Percentiles rank a stretch among this genome's conserved stretches.
Evolutionary conservation across 1,140 invertebrate genomes (phyloP).

Genomic region (Drosophila pseudoobscura): DNA sequence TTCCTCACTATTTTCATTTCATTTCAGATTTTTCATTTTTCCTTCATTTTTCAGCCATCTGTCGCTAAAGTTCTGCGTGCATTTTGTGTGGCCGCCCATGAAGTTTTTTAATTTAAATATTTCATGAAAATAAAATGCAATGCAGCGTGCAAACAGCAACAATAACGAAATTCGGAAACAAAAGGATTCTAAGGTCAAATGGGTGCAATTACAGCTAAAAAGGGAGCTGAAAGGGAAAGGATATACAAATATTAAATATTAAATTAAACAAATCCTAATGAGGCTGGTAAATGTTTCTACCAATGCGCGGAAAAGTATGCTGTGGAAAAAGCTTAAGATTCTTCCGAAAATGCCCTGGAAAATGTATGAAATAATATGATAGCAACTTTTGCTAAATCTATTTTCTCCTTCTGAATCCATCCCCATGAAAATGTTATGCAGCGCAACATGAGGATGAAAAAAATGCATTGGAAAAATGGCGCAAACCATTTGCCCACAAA

Average conservation of each 20-base stretch:
- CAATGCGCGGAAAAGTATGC: constrained; percentile 8
- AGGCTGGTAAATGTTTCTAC: neutral
- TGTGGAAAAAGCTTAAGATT: neutral
- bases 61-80: constrained; percentile 55
- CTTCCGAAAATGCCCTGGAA: constrained; percentile 3
- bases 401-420: no score
- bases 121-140: constrained; percentile 55
- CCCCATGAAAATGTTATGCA: neutral
- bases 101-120: constrained; percentile 67
- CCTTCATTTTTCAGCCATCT: constrained; percentile 50
- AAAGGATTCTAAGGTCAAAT: constrained; percentile 40
- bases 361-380: neutral
- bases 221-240: neutral
- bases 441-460: neutral
- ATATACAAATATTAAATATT: constrained; percentile 15
- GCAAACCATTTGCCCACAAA: constrained; percentile 6
- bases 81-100: constrained; percentile 61
- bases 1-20: constrained; percentile 36
- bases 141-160: constrained; percentile 7
- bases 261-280: constrained; percentile 1
- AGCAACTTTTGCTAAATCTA: no score
- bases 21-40: constrained; percentile 46
- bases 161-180: neutral
- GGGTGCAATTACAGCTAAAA: constrained; percentile 28
- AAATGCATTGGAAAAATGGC: neutral